These are phyloP conservation scores for Agapornis canus DNA, from an alignment of 2,797 vertebrate genomes.

Conservation along the genomic window DNA sequence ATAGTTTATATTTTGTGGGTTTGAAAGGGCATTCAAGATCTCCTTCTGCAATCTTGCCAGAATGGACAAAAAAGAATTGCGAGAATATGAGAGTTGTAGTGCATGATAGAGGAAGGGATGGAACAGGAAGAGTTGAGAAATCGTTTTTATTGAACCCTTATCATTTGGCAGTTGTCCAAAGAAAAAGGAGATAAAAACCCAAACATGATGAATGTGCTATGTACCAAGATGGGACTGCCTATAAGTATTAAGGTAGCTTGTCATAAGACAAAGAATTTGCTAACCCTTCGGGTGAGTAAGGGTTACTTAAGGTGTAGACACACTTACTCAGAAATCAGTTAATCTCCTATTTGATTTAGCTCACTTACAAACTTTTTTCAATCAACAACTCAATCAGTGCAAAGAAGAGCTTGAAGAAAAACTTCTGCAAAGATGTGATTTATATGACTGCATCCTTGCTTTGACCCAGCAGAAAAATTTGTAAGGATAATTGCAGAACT, in stretches of 20 bases:
- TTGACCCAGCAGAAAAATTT: neutral
- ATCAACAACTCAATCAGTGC: neutral
- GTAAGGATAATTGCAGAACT: neutral
- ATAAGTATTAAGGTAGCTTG: neutral
- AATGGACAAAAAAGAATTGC: neutral
- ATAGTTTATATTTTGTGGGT: neutral
- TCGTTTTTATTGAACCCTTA: neutral
- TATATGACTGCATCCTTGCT: neutral
- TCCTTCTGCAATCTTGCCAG: neutral
- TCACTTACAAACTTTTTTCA: neutral
- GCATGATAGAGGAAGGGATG: neutral
- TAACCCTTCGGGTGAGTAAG: neutral
- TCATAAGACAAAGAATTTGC: neutral
- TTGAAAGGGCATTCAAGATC: neutral
- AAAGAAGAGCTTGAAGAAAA: neutral
- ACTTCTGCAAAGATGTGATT: neutral
- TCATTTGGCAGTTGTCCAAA: neutral
- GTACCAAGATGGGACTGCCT: neutral
- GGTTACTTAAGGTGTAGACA: neutral
- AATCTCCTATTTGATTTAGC: neutral
- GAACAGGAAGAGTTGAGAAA: neutral
- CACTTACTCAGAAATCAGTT: neutral
- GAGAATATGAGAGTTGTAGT: neutral
- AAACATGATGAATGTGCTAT: neutral
- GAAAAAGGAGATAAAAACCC: neutral